Evolutionary conservation across 1,140 invertebrate species (phyloP).

Genomic region (Carposina sasakii): DNA sequence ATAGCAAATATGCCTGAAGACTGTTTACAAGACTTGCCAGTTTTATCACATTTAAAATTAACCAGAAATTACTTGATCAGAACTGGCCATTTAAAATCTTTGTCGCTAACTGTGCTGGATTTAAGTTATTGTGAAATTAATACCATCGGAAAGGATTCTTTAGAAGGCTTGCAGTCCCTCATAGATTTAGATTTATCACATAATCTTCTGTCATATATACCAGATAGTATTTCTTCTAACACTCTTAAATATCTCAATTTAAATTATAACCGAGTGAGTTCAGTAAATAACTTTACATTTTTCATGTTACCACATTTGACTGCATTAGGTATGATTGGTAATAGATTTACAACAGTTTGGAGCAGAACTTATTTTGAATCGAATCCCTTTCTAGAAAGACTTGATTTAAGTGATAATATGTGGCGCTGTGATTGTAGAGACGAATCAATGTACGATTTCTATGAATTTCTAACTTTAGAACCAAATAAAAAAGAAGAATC

Average conservation of each 20-base stretch:
- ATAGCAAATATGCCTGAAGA: conserved; percentile 73
- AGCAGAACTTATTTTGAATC: conserved; percentile 73
- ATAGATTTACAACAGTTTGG: conserved; percentile 77
- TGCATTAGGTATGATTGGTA: conserved; percentile 76
- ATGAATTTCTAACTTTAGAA: conserved; percentile 73
- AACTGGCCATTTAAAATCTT: conserved; percentile 72
- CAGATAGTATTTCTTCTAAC: conserved; percentile 72
- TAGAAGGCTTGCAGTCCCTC: conserved; percentile 71
- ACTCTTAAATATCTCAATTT: conserved; percentile 74
- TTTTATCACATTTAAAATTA: conserved; percentile 74
- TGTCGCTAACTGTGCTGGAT: conserved; percentile 71
- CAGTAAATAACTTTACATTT: conserved; percentile 72
- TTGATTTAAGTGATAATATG: conserved; percentile 79
- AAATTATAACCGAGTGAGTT: conserved; percentile 71
- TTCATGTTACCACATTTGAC: conserved; percentile 71
- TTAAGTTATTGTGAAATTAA: conserved; percentile 76
- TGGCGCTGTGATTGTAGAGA: conserved; percentile 81
- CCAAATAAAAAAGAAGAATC: conserved; percentile 73
- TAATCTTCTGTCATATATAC: conserved; percentile 74
- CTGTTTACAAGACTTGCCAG: conserved; percentile 71
- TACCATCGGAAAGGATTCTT: conserved; percentile 66
- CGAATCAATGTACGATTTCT: conserved; percentile 73
- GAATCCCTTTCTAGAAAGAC: conserved; percentile 73
- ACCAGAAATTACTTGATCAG: conserved; percentile 78
- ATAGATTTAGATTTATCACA: conserved; percentile 73